Base-by-base conservation (phyloP, 2,797 vertebrate species). In the Enteromius trimaculatus region DNA sequence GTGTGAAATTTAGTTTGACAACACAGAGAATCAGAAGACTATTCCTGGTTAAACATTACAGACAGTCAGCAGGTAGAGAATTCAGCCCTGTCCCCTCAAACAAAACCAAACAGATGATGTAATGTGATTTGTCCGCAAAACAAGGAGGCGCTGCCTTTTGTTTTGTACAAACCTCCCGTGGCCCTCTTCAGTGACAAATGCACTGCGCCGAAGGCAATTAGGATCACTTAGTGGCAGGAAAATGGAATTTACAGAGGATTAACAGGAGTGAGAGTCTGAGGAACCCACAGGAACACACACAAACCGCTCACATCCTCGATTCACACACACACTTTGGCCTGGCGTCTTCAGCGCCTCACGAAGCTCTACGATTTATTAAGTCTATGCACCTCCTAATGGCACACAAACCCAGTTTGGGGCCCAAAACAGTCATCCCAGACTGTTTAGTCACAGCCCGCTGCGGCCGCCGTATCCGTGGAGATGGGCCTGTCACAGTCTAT, bases 221-320 rank as follows among this genome's bases (percentile, higher is more conserved):
- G 80, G 75, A 88, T 87, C 90, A 90, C 87, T 89, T 88, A 89
- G 86, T 80, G 70, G 87, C 80, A 77, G 87, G 80, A 75, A 87
- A 88, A 90, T 85, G 87, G 83, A 89, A 85, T 88, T 86, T 87
- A 88, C 79, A 82, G 83, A 87, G 84, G 85, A 88, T 90, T 89
- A 89, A 86, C 62, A 37, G 31, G 79, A 85, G 51, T 81, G 72
- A 87, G 76, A 71, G 64, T 31, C 53, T 66, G 75, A 44, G 29
- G 44, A 86, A 78, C 58, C 79, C 81, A 49, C 42, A 72, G 70
- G 79, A 37, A 85, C 47, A 84, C 39, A 80, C 44, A 37, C 51
- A 80, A 69, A 26, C 81, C 78, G 58, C 64, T 26, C 49, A 31
- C 16, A 82, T 68, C 62, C 70, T 29, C 6, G 39, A 60, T 47